phyloP scores from a whole-genome alignment of 2,797 vertebrate species.

The Thaleichthys pacificus region DNA sequence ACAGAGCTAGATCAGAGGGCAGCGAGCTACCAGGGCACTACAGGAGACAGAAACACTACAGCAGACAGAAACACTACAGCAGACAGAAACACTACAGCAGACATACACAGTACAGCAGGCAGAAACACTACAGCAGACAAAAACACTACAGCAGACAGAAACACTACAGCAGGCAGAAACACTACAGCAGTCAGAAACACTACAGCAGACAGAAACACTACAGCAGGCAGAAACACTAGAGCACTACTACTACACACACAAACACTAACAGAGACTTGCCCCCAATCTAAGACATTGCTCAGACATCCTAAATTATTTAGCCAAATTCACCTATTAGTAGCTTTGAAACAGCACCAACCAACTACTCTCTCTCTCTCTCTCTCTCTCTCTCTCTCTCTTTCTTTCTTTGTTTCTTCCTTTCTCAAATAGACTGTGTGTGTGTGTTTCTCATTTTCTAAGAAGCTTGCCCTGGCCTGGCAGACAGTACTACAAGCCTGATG shows the following conservation, averaged over 20 bases:
- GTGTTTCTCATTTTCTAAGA: neutral
- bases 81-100: neutral
- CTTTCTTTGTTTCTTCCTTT: neutral
- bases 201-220: constrained; percentile 2
- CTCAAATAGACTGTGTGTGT: too few species aligned
- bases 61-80: neutral
- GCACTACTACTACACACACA: constrained; percentile 6
- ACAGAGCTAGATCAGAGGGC: constrained; percentile 27
- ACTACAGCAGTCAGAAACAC: constrained; percentile 6
- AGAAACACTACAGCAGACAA: constrained; percentile 8
- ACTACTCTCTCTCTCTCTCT: neutral
- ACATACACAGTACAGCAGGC: too few species aligned
- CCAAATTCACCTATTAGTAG: constrained; percentile 35
- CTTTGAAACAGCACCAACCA: constrained; percentile 13
- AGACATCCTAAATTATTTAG: constrained; percentile 29
- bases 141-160: constrained; percentile 3
- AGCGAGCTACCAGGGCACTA: neutral
- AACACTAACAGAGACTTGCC: constrained; percentile 4
- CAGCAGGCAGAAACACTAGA: neutral
- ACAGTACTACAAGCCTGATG: neutral
- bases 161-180: constrained; percentile 11
- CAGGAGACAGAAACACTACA: neutral
- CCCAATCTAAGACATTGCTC: constrained; percentile 17
- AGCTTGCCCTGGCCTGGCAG: neutral
- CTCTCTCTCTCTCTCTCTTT: neutral